Base-by-base conservation (phyloP, 2,797 vertebrate species). In the Helostoma temminkii region DNA sequence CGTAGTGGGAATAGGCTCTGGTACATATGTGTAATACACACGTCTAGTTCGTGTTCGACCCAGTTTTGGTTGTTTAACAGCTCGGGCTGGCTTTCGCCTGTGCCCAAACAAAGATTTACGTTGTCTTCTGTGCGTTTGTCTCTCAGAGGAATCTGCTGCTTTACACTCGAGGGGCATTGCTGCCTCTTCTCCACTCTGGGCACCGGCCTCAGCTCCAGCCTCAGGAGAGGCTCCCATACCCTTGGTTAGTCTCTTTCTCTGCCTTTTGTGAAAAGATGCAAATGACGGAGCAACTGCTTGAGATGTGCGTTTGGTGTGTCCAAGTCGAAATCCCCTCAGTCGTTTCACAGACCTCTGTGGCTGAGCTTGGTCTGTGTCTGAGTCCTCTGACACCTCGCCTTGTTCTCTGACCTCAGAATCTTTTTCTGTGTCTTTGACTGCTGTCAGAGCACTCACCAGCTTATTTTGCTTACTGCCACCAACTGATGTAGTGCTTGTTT, bases 11-110 rank as follows among this genome's bases (percentile, higher is more conserved):
- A 61, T 5, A 0, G 76, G 50, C 1, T 91, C 80, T 2, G 78
- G 6, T 37, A 85, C 83, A 7, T 91, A 92, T 0, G 84, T 63
- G 62, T 91, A 93, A 86, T 63, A 92, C 30, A 88, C 81, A 12
- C 48, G 85, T 62, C 18, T 84, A 2, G 46, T 55, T 9, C 89
- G 87, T 52, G 3, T 21, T 12, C 78, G 76, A 1, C 15, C 0
- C 0, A 68, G 9, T 77, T 86, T 71, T 24, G 81, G 73, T n/a
- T 1, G 21, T 1, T 9, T 59, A 7, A 47, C 14, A 1, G 5
- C 5, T 5, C 57, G 0, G 6, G 21, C 9, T 24, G 18, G 18
- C 72, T 88, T 91, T 50, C 74, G 80, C 39, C 26, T 86, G n/a
- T 50, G 22, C 2, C 89, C 90, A 47, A 73, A 93, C 62, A 91